Evolutionary conservation across 1,140 invertebrate species (phyloP).

Genomic region (Temnothorax longispinosus): DNA sequence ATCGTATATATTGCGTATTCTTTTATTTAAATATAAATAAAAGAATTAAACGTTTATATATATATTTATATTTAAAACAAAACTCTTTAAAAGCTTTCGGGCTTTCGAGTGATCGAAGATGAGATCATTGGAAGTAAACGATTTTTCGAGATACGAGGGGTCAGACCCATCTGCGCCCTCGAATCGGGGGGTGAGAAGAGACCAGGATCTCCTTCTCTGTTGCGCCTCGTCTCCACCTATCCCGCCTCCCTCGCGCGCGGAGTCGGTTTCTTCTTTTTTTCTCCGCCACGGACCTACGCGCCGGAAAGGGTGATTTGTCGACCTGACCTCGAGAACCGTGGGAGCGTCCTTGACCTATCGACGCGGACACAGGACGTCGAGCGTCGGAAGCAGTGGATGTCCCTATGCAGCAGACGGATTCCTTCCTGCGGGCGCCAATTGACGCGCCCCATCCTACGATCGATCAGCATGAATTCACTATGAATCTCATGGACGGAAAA

Average conservation of each 20-base stretch:
- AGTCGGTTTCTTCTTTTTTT: constrained; percentile 40
- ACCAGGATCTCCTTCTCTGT: constrained; percentile 43
- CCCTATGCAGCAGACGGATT: constrained; percentile 31
- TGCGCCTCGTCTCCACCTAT: constrained; percentile 34
- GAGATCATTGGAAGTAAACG: not conserved
- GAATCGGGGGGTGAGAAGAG: constrained; percentile 35
- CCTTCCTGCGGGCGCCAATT: constrained; percentile 32
- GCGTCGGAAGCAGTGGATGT: constrained; percentile 68
- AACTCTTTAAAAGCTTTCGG: not conserved
- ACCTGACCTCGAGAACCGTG: constrained; percentile 84
- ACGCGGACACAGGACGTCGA: constrained; percentile 77
- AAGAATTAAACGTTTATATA: too few relatives aligned
- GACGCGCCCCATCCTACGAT: constrained; percentile 31
- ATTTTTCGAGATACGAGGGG: not conserved
- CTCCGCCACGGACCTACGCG: constrained; percentile 69
- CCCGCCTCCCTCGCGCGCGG: constrained; percentile 47
- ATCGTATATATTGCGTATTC: not conserved
- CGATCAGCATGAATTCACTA: constrained; percentile 47
- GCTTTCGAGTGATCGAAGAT: not conserved
- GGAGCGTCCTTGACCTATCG: constrained; percentile 85
- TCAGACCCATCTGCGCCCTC: not conserved
- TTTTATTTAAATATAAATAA: not conserved
- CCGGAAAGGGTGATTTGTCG: constrained; percentile 85
- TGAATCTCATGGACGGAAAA: constrained; percentile 17
- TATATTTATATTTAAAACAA: too few relatives aligned